Percentiles rank a stretch among this genome's conserved stretches.
Evolutionary conservation across 2,113 vertebrate genomes (phyloP).

Genomic region (Pelodiscus sinensis): DNA sequence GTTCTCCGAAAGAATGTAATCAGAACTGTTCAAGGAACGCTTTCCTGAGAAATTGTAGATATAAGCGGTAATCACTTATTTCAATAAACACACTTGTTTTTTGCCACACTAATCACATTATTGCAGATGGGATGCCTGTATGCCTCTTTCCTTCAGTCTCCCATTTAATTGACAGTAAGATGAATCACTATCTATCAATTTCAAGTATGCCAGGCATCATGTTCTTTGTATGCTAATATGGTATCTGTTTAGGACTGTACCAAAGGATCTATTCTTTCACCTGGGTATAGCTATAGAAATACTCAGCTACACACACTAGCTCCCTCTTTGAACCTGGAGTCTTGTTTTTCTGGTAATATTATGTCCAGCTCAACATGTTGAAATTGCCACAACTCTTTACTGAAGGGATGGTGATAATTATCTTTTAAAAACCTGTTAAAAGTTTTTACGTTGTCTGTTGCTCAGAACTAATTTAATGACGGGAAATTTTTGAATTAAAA

Average conservation of each 20-base stretch:
- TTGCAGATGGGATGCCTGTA: constrained; percentile 62
- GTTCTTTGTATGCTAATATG: neutral
- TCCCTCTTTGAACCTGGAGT: neutral
- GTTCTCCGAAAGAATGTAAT: constrained; percentile 56
- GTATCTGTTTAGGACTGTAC: constrained; percentile 6
- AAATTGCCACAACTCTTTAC: constrained; percentile 17
- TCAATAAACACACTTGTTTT: constrained; percentile 61
- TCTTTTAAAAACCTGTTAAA: constrained; percentile 49
- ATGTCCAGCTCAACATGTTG: neutral
- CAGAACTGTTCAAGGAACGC: constrained; percentile 68
- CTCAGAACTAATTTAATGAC: neutral
- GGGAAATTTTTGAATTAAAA: constrained; percentile 24
- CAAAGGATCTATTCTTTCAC: neutral
- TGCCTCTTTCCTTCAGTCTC: constrained; percentile 63
- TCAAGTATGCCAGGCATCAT: neutral
- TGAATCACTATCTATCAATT: constrained; percentile 52
- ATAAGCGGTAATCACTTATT: constrained; percentile 73
- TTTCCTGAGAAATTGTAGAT: constrained; percentile 72
- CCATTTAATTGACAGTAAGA: constrained; percentile 67
- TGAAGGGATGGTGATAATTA: constrained; percentile 45
- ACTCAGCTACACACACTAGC: neutral
- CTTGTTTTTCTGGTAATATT: constrained; percentile 30
- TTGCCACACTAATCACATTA: constrained; percentile 57
- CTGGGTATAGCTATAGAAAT: neutral
- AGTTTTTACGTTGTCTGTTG: constrained; percentile 30